phyloP scores from a whole-genome alignment of 2,797 vertebrate species.

The Ispidina lecontei region DNA sequence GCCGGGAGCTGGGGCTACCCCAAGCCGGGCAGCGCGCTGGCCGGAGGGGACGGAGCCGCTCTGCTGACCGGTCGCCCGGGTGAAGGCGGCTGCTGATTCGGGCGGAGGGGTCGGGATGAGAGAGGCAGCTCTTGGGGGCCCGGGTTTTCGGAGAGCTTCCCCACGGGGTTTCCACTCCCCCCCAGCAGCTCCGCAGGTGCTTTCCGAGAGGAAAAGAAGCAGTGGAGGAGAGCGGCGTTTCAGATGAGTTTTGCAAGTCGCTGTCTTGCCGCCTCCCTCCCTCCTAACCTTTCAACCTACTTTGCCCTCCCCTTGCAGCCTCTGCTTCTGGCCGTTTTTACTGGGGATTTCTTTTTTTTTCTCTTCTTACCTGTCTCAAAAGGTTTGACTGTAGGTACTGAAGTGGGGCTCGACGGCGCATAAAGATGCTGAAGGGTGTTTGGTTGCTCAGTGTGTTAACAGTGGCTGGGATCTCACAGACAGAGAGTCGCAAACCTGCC shows the following conservation, averaged over 20 bases:
- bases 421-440: constrained; percentile 97
- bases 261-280: not conserved
- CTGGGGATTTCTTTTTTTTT: constrained; percentile 39
- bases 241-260: constrained; percentile 24
- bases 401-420: constrained; percentile 75
- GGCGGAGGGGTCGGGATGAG: not conserved
- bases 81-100: not conserved
- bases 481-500: constrained; percentile 94
- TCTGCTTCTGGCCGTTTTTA: constrained; percentile 32
- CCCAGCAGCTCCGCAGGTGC: not conserved
- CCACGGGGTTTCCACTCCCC: not conserved
- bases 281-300: not conserved
- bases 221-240: not conserved
- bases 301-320: not conserved
- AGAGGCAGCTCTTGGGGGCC: not conserved
- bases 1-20: not conserved
- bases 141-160: not conserved
- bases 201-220: not conserved
- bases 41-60: not conserved
- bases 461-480: constrained; percentile 89
- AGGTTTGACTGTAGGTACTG: constrained; percentile 81
- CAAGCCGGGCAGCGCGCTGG: not conserved
- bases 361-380: constrained; percentile 40
- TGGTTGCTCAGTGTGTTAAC: constrained; percentile 93
- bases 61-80: not conserved